Percentiles rank a stretch among this genome's conserved stretches.
These are phyloP conservation scores for Gisinianus flammeolus DNA, from an alignment of 2,888 invertebrate species.

Conservation along the genomic window DNA sequence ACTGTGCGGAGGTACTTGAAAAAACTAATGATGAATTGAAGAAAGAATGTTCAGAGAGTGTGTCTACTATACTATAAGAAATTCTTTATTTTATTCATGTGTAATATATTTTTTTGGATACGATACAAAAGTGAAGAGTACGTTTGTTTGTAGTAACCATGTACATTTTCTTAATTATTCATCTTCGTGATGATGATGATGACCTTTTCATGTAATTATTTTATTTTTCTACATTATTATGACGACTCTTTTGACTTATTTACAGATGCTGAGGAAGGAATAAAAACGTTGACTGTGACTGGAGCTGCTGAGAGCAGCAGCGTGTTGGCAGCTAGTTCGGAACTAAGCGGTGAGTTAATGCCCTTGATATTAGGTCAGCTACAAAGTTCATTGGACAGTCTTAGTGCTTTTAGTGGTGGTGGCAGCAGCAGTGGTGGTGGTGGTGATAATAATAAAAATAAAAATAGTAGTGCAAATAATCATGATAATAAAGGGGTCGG, in stretches of 20 bases:
- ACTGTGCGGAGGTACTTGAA: no score
- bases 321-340: conserved; percentile 38
- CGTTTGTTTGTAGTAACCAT: no score
- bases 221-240: neutral
- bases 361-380: conserved; percentile 59
- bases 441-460: conserved; percentile 16
- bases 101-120: neutral
- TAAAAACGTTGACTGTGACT: neutral
- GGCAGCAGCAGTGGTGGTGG: conserved; percentile 42
- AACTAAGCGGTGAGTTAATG: conserved; percentile 59
- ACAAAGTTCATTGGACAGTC: conserved; percentile 55
- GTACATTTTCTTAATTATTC: no score
- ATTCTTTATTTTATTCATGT: neutral
- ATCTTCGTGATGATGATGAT: neutral
- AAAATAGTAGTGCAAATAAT: conserved; percentile 37
- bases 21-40: no score
- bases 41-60: no score
- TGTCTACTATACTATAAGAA: no score
- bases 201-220: neutral
- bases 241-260: neutral
- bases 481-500: neutral
- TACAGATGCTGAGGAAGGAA: conserved; percentile 23
- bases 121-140: neutral
- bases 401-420: conserved; percentile 41
- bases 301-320: conserved; percentile 3